Evolutionary conservation across 2,113 vertebrate species (phyloP).

Genomic region (Corythornis vintsioides): DNA sequence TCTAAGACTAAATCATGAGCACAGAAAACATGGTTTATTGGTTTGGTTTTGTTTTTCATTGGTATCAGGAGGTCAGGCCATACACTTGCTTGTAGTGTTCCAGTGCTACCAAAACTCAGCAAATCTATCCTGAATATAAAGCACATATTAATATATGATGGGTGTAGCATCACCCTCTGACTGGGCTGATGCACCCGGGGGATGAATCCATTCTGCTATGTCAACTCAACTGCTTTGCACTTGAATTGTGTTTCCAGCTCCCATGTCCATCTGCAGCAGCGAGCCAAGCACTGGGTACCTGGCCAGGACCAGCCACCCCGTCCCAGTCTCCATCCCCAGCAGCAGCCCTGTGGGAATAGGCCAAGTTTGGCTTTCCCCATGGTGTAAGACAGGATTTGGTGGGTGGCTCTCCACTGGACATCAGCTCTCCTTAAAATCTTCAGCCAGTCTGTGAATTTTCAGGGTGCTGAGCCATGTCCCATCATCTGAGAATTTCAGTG

Average conservation of each 20-base stretch:
- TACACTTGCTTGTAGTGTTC: neutral
- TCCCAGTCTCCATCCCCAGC: neutral
- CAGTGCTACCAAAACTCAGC: neutral
- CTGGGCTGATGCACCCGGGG: neutral
- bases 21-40: neutral
- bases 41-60: neutral
- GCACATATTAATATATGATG: neutral
- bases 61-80: neutral
- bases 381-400: neutral
- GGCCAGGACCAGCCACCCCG: neutral
- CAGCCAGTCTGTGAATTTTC: neutral
- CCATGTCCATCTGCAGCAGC: neutral
- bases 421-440: neutral
- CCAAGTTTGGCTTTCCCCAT: neutral
- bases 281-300: neutral
- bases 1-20: neutral
- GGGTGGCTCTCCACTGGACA: neutral
- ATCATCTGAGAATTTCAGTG: neutral
- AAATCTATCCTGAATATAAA: neutral
- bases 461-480: neutral
- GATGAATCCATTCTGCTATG: rapidly evolving
- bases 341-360: neutral
- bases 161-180: neutral
- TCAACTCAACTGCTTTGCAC: neutral
- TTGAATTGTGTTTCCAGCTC: neutral